Evolutionary conservation across 2,888 invertebrate species (phyloP), one percentile per base, ranked within the genome.

Genomic region (Athalia cordata): DNA sequence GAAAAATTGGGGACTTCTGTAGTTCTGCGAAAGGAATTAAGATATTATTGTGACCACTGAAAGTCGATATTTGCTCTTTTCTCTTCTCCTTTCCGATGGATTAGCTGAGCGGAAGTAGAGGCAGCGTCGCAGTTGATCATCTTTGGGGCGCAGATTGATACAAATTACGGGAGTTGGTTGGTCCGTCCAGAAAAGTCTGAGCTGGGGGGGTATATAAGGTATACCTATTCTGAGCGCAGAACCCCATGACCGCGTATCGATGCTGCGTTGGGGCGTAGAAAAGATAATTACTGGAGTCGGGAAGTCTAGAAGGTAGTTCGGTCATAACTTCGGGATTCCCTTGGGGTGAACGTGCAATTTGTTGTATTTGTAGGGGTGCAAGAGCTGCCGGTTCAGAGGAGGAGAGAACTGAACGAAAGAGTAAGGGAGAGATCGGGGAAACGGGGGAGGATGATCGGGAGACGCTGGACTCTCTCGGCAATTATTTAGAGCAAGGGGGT

Each of bases 231-330:
- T 59, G 4, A 55, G 29, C 47, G 72, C 29, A 9, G 13, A 68
- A n/a, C 47, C n/a, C 45, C 4, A 13, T 6, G 59, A 59, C 55
- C 68, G 13, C 29, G 75, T 62, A 75, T 75, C 75, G 75, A 75
- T 75, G 62, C 72, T 49, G 62, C 49, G 64, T 52, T 75, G 75
- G 75, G 75, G 75, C 75, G 75, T 83, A 83, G 83, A 85, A 85
- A 85, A 87, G 88, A 87, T 88, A 88, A 88, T 88, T 88, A 88
- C 86, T 83, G 83, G 84, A 87, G 87, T 86, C 87, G 85, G 85
- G 85, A 86, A 87, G 87, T 87, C 87, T 75, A 45, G 75, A 75
- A 62, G 85, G 85, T 84, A 85, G 85, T 83, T 83, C 83, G 86
- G 88, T 88, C 88, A 88, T 88, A 88, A 88, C 88, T 88, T 87